Evolutionary conservation across 2,888 invertebrate genomes (phyloP).

Genomic region (Euzophera pinguis): DNA sequence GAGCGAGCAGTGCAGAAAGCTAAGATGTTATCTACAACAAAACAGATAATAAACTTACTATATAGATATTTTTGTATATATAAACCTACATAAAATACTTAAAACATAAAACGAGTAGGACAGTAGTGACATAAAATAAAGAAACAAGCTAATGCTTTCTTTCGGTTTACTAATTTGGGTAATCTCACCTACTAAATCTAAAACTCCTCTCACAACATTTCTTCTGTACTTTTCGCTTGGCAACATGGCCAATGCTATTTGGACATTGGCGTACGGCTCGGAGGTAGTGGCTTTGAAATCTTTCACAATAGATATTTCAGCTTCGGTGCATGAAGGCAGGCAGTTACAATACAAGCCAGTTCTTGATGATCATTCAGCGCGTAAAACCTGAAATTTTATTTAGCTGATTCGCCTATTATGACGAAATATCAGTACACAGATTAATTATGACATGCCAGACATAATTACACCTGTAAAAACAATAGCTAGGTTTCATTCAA

Average conservation of each 20-base stretch:
- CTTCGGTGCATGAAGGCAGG: slow-evolving; percentile 86
- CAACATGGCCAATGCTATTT: slow-evolving; percentile 81
- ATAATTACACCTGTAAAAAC: slow-evolving; percentile 57
- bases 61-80: no score
- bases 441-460: no score
- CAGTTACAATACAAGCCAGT: slow-evolving; percentile 84
- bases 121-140: no score
- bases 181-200: slow-evolving; percentile 85
- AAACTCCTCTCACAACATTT: slow-evolving; percentile 84
- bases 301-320: slow-evolving; percentile 83
- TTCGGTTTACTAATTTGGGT: background rate
- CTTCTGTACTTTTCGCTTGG: slow-evolving; percentile 86
- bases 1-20: no score
- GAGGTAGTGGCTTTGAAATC: slow-evolving; percentile 62
- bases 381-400: slow-evolving; percentile 45
- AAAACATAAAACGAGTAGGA: no score
- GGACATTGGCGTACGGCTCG: slow-evolving; percentile 66
- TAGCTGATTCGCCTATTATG: no score
- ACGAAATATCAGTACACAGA: no score
- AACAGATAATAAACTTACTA: no score
- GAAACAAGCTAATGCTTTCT: no score
- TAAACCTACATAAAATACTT: no score
- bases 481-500: slow-evolving; percentile 72
- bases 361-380: slow-evolving; percentile 71
- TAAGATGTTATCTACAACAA: no score